Percentiles rank a stretch among this genome's conserved stretches.
Evolutionary conservation across 2,888 invertebrate genomes (phyloP).

Genomic region (Aphidius colemani): DNA sequence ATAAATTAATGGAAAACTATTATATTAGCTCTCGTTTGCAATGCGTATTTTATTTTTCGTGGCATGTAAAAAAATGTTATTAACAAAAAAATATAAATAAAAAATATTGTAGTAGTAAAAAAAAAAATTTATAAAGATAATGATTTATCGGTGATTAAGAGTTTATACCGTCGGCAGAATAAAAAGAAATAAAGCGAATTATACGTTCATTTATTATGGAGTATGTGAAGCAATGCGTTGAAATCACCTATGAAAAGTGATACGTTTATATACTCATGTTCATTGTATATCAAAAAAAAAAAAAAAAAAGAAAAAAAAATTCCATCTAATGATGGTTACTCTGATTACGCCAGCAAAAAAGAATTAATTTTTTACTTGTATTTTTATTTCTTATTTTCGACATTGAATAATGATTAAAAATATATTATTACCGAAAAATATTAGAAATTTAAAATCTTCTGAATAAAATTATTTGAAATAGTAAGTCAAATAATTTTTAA

Average conservation of each 20-base stretch:
- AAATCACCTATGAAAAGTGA: constrained; percentile 28
- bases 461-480: background rate
- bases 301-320: background rate
- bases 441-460: background rate
- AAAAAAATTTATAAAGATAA: constrained; percentile 22
- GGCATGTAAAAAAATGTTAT: constrained; percentile 35
- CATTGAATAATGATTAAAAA: constrained; percentile 23
- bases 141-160: constrained; percentile 53
- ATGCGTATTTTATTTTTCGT: no score
- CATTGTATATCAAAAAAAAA: background rate
- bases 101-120: constrained; percentile 1
- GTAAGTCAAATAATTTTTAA: background rate
- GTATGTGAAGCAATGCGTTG: constrained; percentile 15
- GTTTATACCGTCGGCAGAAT: constrained; percentile 22
- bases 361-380: constrained; percentile 14
- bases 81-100: constrained; percentile 17
- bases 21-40: no score
- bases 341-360: constrained; percentile 8
- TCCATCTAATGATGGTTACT: background rate
- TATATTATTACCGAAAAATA: background rate
- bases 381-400: background rate
- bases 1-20: no score
- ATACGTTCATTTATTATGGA: no score
- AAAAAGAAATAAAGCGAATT: background rate
- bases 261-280: constrained; percentile 14